Conservation (phyloP, 2,888 invertebrate genomes). For the Drosophila kuntzei region DNA sequence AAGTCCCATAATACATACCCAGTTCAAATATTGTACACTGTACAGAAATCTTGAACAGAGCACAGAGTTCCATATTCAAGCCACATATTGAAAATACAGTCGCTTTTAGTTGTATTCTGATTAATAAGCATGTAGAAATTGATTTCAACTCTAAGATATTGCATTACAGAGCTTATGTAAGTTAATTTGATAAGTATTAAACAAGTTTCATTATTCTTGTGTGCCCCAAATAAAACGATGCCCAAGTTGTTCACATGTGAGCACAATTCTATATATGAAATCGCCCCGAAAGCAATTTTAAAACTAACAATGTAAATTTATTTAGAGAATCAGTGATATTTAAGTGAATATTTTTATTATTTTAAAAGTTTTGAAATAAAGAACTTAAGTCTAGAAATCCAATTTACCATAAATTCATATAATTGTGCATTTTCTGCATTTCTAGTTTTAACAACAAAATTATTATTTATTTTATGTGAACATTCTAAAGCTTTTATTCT, state of each 20-base stretch:
- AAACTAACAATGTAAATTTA: slow-evolving; percentile 47
- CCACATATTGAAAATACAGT: slow-evolving; percentile 31
- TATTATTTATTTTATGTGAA: too few species aligned
- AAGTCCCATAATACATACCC: slow-evolving; percentile 28
- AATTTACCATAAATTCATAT: background rate
- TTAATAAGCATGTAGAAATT: slow-evolving; percentile 29
- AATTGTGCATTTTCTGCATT: background rate
- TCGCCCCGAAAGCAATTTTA: slow-evolving; percentile 31
- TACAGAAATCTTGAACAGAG: slow-evolving; percentile 33
- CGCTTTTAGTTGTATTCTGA: slow-evolving; percentile 42
- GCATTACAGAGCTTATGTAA: slow-evolving; percentile 35
- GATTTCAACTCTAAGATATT: slow-evolving; percentile 31
- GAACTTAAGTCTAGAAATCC: slow-evolving; percentile 43
- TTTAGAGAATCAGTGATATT: slow-evolving; percentile 75
- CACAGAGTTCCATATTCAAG: slow-evolving; percentile 57
- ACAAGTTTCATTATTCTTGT: slow-evolving; percentile 41
- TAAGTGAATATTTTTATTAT: slow-evolving; percentile 70
- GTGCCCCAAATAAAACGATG: slow-evolving; percentile 30
- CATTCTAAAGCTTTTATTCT: too few species aligned
- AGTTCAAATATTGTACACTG: slow-evolving; percentile 32
- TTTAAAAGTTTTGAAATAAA: slow-evolving; percentile 58
- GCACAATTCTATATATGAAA: slow-evolving; percentile 17
- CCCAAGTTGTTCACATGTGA: slow-evolving; percentile 12
- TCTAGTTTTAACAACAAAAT: too few species aligned
- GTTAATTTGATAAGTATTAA: slow-evolving; percentile 41